These are phyloP conservation scores for Odocoileus virginianus DNA, from an alignment of 2,113 vertebrate genomes.

Conservation along the genomic window DNA sequence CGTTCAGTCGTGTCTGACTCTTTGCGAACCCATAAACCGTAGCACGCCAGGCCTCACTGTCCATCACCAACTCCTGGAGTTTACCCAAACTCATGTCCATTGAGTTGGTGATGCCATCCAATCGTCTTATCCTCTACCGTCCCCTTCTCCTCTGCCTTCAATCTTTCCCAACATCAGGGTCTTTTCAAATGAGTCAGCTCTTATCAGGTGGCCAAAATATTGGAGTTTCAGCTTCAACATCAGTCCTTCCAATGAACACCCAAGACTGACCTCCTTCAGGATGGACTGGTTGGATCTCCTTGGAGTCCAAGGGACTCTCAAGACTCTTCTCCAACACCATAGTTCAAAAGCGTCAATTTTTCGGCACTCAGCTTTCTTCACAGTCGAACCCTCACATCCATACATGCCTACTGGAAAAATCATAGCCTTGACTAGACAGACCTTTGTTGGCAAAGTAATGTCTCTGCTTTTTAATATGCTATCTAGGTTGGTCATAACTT, in stretches of 20 bases:
- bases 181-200: neutral
- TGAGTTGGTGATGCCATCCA: neutral
- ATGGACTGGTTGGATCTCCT: neutral
- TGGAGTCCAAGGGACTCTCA: neutral
- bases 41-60: rapidly evolving
- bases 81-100: neutral
- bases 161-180: neutral
- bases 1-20: rapidly evolving
- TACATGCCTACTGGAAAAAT: neutral
- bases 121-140: neutral
- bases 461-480: neutral
- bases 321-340: neutral
- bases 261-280: neutral
- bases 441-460: neutral
- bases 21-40: rapidly evolving
- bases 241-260: neutral
- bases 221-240: neutral
- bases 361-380: neutral
- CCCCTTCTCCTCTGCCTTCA: neutral
- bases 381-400: neutral
- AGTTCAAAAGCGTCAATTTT: neutral
- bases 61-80: neutral
- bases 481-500: neutral
- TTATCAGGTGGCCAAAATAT: neutral
- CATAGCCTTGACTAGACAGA: neutral